These are phyloP conservation scores for Phrynocephalus forsythii DNA, from an alignment of 2,797 vertebrate genomes.

Conservation along the genomic window DNA sequence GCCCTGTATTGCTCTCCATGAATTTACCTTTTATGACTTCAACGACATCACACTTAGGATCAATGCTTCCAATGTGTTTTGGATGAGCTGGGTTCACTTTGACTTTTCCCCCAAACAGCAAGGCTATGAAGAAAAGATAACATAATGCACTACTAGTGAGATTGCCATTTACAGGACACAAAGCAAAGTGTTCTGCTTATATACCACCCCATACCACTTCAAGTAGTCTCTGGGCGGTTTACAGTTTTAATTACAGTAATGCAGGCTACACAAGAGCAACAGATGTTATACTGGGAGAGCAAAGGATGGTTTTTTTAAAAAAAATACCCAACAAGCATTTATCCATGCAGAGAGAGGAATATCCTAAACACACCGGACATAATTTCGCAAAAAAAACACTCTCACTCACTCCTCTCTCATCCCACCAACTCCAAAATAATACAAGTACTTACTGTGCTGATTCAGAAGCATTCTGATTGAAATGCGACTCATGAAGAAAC, in stretches of 20 bases:
- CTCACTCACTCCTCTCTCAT: background rate
- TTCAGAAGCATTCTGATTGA: slow-evolving; percentile 99
- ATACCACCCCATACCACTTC: too few relatives aligned
- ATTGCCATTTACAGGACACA: slow-evolving; percentile 34
- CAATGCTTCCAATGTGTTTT: slow-evolving; percentile 98
- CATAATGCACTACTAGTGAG: slow-evolving; percentile 8
- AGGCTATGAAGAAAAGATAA: slow-evolving; percentile 80
- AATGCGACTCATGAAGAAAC: slow-evolving; percentile 99
- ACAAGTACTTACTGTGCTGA: slow-evolving; percentile 91
- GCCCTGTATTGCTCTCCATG: slow-evolving; percentile 35
- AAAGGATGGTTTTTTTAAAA: background rate
- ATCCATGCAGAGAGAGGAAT: background rate
- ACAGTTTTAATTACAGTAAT: too few relatives aligned
- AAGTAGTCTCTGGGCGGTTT: too few relatives aligned
- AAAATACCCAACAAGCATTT: background rate
- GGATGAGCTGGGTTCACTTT: slow-evolving; percentile 93
- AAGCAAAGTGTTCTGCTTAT: too few relatives aligned
- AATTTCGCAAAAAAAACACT: background rate
- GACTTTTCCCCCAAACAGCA: slow-evolving; percentile 93
- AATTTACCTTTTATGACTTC: slow-evolving; percentile 92
- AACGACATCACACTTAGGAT: slow-evolving; percentile 90
- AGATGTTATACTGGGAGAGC: background rate
- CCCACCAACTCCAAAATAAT: background rate
- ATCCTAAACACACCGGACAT: background rate
- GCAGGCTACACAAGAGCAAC: background rate